These are phyloP conservation scores for Parnassius mnemosyne DNA, from an alignment of 2,888 invertebrate genomes.

Conservation along the genomic window DNA sequence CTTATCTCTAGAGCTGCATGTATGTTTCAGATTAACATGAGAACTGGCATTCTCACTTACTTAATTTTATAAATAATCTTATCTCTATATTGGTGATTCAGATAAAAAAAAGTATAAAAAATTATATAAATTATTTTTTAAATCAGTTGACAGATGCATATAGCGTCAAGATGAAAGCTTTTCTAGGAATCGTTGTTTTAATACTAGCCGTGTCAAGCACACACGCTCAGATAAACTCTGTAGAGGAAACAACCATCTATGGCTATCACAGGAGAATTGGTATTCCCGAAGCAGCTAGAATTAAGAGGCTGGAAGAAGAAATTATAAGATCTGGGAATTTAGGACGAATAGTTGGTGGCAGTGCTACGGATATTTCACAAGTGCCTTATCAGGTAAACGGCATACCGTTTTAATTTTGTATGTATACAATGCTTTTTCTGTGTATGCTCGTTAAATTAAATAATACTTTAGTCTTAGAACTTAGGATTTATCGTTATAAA, in stretches of 20 bases:
- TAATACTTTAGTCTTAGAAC: no score
- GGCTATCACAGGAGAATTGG: constrained; percentile 51
- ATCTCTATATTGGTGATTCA: no score
- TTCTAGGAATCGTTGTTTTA: constrained; percentile 31
- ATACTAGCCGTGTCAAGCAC: constrained; percentile 38
- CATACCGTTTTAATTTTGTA: no score
- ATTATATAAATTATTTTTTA: neutral
- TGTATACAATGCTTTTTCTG: no score
- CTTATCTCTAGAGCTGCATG: no score
- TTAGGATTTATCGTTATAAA: no score
- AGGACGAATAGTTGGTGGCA: constrained; percentile 50
- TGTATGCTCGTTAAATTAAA: no score
- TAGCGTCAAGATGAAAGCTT: constrained; percentile 31
- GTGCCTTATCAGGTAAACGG: constrained; percentile 54
- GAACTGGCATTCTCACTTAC: neutral
- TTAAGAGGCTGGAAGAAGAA: constrained; percentile 43
- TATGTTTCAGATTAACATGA: neutral
- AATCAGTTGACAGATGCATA: neutral
- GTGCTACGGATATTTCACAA: constrained; percentile 38
- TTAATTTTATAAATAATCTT: no score
- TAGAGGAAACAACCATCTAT: constrained; percentile 36
- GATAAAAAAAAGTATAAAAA: neutral
- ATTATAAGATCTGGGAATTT: constrained; percentile 18
- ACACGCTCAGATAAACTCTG: constrained; percentile 32
- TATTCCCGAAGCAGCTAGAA: constrained; percentile 44